Base-by-base conservation (phyloP, 2,113 vertebrate genomes). In the Pelobates fuscus region DNA sequence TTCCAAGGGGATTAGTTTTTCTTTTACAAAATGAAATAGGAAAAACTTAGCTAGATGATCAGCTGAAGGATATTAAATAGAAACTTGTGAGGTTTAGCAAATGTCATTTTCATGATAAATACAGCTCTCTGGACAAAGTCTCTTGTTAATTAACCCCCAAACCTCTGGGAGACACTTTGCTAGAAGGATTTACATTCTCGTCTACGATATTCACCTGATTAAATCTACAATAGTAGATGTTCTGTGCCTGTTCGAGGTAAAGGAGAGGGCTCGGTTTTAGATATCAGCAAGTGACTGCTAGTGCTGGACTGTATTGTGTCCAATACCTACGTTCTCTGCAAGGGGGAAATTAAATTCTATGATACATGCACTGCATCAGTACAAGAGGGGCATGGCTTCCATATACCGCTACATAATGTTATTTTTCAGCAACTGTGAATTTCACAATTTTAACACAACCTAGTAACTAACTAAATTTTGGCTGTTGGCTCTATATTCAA, bases 1-100 rank as follows among this genome's bases (percentile, higher is more conserved):
- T 88, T 88, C 87, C 82, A 82, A 86, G 83, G 82, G 83, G 82
- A 85, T 88, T 88, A 86, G 81, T 43, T 0, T n/a, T 80, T 84
- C 85, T 80, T 84, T 81, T 86, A 54, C 77, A 66, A 77, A 77
- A 78, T 81, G 80, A 82, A 82, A 82, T 12, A 74, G 79, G 65
- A 75, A 44, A 15, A 78, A 82, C 80, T 82, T 81, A 86, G 78
- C 67, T 43, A 69, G 67, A 59, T 37, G 77, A 77, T 78, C 77
- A 80, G 79, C 80, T 80, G 82, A 79, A 76, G 78, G 54, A 86
- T 85, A 79, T 80, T 80, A 85, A 80, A 87, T 82, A 77, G 82
- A 85, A 84, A 82, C 60, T 24, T 54, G 74, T 58, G 78, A 41
- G 78, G 79, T 82, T 71, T 60, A 80, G 83, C 82, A 85, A 68